These are phyloP conservation scores for Metalampra italica DNA, from an alignment of 2,888 invertebrate species.

Conservation along the genomic window DNA sequence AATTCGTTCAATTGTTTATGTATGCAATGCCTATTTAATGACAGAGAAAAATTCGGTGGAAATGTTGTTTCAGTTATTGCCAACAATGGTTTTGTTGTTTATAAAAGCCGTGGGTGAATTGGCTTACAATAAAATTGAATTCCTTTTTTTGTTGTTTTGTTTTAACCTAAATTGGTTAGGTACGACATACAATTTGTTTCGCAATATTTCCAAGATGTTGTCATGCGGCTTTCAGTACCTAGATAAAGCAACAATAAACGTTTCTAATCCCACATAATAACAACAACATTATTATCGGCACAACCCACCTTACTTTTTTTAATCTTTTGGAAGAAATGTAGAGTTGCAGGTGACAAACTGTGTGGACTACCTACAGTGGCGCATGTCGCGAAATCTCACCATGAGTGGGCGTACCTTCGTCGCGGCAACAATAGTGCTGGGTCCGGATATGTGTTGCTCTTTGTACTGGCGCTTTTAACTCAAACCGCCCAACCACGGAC, in stretches of 20 bases:
- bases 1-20: conserved; percentile 49
- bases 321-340: too few relatives aligned
- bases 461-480: conserved; percentile 55
- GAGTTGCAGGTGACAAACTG: background rate
- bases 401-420: conserved; percentile 3
- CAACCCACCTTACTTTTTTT: too few relatives aligned
- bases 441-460: conserved; percentile 49
- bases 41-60: conserved; percentile 39
- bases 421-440: conserved; percentile 2
- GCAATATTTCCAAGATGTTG: too few relatives aligned
- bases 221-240: too few relatives aligned
- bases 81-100: background rate
- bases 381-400: background rate
- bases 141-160: background rate
- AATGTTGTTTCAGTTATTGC: conserved; percentile 12
- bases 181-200: too few relatives aligned
- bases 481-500: conserved; percentile 35
- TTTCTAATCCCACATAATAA: too few relatives aligned
- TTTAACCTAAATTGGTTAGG: background rate
- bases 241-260: too few relatives aligned
- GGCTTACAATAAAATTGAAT: background rate
- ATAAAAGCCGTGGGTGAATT: background rate
- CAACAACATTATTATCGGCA: too few relatives aligned
- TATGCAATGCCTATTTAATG: conserved; percentile 54
- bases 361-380: background rate